Conservation (phyloP, 2,113 vertebrate genomes). For the Lycaon pictus region DNA sequence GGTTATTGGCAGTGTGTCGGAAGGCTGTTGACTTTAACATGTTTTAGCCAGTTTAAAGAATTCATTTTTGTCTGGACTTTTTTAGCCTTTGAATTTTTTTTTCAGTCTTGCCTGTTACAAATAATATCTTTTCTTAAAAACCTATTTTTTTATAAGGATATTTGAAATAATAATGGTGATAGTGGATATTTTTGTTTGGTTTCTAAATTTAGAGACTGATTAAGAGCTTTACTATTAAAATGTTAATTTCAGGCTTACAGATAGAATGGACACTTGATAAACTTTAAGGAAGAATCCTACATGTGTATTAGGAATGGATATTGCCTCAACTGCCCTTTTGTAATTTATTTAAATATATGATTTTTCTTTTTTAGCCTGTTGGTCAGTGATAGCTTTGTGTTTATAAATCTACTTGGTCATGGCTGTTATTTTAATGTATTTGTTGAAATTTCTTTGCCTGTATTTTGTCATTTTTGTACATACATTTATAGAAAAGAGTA, state of each 20-base stretch:
- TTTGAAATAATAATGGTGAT: background rate
- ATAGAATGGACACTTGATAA: background rate
- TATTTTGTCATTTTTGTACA: slow-evolving; percentile 50
- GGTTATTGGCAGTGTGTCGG: background rate
- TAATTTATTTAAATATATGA: background rate
- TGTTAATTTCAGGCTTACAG: slow-evolving; percentile 20
- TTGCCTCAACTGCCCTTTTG: background rate
- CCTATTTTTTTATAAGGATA: background rate
- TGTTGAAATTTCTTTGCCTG: slow-evolving; percentile 43
- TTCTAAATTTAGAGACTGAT: slow-evolving; percentile 5
- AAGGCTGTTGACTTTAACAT: background rate
- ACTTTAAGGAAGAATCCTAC: background rate
- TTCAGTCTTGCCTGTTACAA: background rate
- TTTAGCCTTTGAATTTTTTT: slow-evolving; percentile 26
- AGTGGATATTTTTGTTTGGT: background rate
- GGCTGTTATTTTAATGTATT: slow-evolving; percentile 8
- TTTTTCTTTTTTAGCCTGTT: background rate
- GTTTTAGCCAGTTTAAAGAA: background rate
- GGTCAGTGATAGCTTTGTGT: slow-evolving; percentile 10
- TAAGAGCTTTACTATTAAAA: background rate
- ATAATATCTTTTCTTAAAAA: background rate
- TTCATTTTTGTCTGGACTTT: background rate
- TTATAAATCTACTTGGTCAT: background rate
- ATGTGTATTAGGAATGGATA: slow-evolving; percentile 12
- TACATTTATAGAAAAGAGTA: slow-evolving; percentile 8